A percentile compares a stretch with the other conserved stretches of the same genome.
Conservation (phyloP, 2,113 vertebrate species). For the Datnioides undecimradiatus region DNA sequence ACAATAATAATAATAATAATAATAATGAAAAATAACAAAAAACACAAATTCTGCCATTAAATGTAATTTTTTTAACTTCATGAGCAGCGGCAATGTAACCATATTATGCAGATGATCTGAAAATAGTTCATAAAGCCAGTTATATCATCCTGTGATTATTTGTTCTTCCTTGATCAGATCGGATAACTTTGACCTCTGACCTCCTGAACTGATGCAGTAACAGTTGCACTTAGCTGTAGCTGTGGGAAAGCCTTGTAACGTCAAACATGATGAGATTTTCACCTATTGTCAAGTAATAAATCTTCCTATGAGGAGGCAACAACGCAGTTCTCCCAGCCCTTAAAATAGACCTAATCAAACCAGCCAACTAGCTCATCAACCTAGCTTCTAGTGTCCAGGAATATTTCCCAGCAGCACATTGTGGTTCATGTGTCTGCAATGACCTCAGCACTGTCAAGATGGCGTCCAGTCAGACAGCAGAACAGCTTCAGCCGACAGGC, state of each 20-base stretch:
- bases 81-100: not conserved
- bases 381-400: not conserved
- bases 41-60: not conserved
- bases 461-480: constrained; percentile 39
- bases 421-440: constrained; percentile 8
- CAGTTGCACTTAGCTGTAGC: not conserved
- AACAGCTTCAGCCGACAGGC: constrained; percentile 17
- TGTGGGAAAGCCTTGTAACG: not conserved
- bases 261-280: not conserved
- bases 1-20: too few species aligned
- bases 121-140: not conserved
- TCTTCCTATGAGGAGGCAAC: not conserved
- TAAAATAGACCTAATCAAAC: not conserved
- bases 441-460: constrained; percentile 49
- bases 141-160: not conserved
- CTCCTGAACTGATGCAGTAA: not conserved
- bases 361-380: constrained; percentile 4
- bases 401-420: constrained; percentile 7
- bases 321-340: not conserved
- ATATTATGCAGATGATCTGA: not conserved
- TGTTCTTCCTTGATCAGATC: not conserved
- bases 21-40: too few species aligned
- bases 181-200: not conserved
- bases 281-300: not conserved
- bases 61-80: not conserved